Evolutionary conservation across 2,113 vertebrate species (phyloP).

Genomic region (Poecile atricapillus): DNA sequence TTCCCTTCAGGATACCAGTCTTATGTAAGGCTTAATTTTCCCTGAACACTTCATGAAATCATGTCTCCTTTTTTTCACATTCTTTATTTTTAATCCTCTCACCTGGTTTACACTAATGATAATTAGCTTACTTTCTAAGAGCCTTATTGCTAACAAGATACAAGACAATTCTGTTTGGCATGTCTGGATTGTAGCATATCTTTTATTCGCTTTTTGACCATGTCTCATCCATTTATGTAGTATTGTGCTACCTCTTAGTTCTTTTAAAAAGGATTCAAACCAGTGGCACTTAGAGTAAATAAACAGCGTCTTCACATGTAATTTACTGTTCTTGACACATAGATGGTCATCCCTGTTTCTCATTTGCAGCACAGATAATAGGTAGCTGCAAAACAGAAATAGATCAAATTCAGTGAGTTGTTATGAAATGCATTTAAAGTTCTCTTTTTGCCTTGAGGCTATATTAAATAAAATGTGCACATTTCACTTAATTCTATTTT

Average conservation of each 20-base stretch:
- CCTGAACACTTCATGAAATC: neutral
- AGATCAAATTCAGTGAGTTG: neutral
- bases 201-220: neutral
- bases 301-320: neutral
- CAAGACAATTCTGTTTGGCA: neutral
- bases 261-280: neutral
- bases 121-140: conserved; percentile 14
- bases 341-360: neutral
- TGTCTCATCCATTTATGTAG: neutral
- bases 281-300: neutral
- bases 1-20: neutral
- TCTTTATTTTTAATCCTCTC: neutral
- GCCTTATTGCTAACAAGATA: neutral
- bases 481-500: neutral
- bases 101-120: neutral
- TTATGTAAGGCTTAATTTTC: neutral
- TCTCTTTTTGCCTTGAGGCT: neutral
- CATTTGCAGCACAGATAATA: neutral
- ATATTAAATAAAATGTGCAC: neutral
- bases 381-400: neutral
- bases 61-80: neutral
- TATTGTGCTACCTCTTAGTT: neutral
- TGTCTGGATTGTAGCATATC: neutral
- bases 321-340: neutral
- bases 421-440: neutral